phyloP scores from a whole-genome alignment of 1,140 invertebrate genomes.

The Diuraphis noxia region DNA sequence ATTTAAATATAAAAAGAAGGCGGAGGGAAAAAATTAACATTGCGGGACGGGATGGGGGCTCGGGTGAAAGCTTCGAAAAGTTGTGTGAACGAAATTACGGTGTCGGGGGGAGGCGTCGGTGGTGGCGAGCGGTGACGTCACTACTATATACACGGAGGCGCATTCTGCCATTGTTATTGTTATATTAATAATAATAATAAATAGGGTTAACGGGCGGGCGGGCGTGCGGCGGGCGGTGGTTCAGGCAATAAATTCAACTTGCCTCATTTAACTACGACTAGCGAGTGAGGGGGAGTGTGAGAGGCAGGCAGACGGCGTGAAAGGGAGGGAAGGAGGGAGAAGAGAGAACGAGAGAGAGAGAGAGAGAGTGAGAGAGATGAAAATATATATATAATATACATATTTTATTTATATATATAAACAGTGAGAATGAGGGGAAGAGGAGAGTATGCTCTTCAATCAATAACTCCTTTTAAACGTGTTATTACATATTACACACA shows the following conservation, averaged over 20 bases:
- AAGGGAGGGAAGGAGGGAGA: not conserved
- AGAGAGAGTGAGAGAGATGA: not conserved
- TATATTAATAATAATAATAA: constrained; percentile 54
- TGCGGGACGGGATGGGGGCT: not conserved
- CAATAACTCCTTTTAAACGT: constrained; percentile 51
- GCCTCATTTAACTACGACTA: constrained; percentile 52
- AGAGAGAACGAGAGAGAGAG: not conserved
- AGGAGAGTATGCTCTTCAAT: constrained; percentile 49
- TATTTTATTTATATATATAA: constrained; percentile 36
- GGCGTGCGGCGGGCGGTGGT: not conserved
- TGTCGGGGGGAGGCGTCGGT: constrained; percentile 20
- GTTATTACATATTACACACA: constrained; percentile 46
- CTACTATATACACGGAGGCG: constrained; percentile 36
- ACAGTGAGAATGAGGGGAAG: constrained; percentile 15
- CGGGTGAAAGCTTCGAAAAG: constrained; percentile 51
- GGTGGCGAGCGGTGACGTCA: constrained; percentile 45
- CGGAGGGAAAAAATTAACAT: constrained; percentile 27
- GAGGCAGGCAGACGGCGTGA: not conserved
- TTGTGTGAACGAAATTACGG: constrained; percentile 50
- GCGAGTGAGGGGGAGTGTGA: constrained; percentile 17
- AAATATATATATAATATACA: constrained; percentile 35
- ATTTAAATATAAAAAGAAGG: constrained; percentile 1
- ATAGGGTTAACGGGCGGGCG: constrained; percentile 47
- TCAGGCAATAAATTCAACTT: constrained; percentile 53
- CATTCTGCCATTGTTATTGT: constrained; percentile 53